These are phyloP conservation scores for Subanguina moxae DNA, from an alignment of 1,140 invertebrate species.

Conservation along the genomic window DNA sequence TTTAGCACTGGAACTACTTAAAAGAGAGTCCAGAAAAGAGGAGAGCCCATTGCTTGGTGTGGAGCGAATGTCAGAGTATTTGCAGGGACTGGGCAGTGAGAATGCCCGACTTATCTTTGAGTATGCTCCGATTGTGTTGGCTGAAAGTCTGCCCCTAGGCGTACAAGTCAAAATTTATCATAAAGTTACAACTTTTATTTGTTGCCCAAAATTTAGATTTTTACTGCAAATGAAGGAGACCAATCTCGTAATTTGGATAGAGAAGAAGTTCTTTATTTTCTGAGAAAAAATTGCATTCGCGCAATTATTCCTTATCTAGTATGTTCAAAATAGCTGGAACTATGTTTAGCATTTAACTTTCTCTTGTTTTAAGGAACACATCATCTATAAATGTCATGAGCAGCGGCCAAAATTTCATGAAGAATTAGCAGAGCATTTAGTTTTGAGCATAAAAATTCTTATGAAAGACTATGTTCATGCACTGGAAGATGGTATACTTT, in stretches of 20 bases:
- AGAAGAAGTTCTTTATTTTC: slow-evolving; percentile 79
- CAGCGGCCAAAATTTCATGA: slow-evolving; percentile 81
- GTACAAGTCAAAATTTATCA: slow-evolving; percentile 11
- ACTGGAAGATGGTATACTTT: slow-evolving; percentile 43
- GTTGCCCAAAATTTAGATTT: slow-evolving; percentile 9
- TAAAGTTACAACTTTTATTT: no score
- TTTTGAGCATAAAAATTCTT: slow-evolving; percentile 55
- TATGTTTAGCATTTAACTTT: no score
- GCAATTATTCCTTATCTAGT: slow-evolving; percentile 82
- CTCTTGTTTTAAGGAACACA: slow-evolving; percentile 69
- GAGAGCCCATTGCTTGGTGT: slow-evolving; percentile 76
- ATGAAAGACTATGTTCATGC: slow-evolving; percentile 57
- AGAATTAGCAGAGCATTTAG: slow-evolving; percentile 68
- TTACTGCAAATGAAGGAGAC: slow-evolving; percentile 65
- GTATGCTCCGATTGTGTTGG: slow-evolving; percentile 67
- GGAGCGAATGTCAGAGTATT: slow-evolving; percentile 79
- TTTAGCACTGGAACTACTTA: slow-evolving; percentile 77
- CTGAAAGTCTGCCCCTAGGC: slow-evolving; percentile 25
- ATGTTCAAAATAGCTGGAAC: slow-evolving; percentile 45
- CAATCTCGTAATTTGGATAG: slow-evolving; percentile 83
- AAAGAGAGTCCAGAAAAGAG: slow-evolving; percentile 72
- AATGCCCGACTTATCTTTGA: slow-evolving; percentile 86
- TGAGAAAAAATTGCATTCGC: slow-evolving; percentile 74
- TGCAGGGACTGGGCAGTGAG: slow-evolving; percentile 81
- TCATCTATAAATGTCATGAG: slow-evolving; percentile 83